Base-by-base conservation (phyloP, 2,888 invertebrate genomes). In the Tiliacea citrago region DNA sequence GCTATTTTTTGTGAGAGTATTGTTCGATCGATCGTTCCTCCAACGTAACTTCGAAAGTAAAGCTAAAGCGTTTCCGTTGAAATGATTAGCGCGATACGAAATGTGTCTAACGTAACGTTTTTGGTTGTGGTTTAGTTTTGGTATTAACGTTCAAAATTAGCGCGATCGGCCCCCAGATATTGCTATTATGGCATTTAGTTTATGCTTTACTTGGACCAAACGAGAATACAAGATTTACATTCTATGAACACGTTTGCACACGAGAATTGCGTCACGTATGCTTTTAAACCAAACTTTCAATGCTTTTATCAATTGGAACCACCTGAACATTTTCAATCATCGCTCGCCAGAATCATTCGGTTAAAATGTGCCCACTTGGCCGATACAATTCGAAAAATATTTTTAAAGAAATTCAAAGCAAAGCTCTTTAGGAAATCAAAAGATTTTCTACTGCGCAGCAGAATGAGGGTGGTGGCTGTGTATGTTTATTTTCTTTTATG, bases 401-500 rank as follows among this genome's bases (percentile, higher is more conserved):
- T n/a, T 71, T 65, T n/a, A 35, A 76, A 83, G 71, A 68, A 66
- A 73, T 62, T 58, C 66, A 57, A 73, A 67, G 58, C 63, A 49
- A 67, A 49, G 62, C 57, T 75, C 73, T 81, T 73, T 79, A 74
- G 69, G 74, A 83, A 75, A 74, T 71, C 55, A 39, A 76, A 86
- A 82, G 79, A 76, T 88, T 88, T 89, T 90, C 88, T 90, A 90
- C 85, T 88, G 88, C 88, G 77, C 85, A 85, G 82, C 79, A 89
- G 69, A 81, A 84, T 82, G 89, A 90, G 88, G 89, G 90, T 88
- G 85, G 84, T 86, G 88, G 82, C 82, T 83, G 82, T 75, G 75
- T 83, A 74, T 90, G 92, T 93, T 94, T 93, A 90, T 92, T 92
- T 92, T 89, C 88, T 91, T 94, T 94, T 92, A 92, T 91, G 89